Percentiles rank a stretch among this genome's conserved stretches.
phyloP scores from a whole-genome alignment of 2,113 vertebrate species.

The Myotis yumanensis region DNA sequence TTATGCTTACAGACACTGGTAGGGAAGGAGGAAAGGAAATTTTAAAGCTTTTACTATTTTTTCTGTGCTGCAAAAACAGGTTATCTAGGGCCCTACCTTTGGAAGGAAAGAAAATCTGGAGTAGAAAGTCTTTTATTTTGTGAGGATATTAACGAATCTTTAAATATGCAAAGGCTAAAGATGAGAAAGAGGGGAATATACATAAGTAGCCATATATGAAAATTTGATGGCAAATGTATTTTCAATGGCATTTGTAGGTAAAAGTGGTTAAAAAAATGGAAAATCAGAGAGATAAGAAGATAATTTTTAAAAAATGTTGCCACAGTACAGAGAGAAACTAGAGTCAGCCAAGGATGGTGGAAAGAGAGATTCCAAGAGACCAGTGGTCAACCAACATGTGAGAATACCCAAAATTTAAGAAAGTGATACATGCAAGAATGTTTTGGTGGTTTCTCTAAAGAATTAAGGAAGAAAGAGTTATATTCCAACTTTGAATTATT shows the following conservation, averaged over 20 bases:
- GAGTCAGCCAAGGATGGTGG: background rate
- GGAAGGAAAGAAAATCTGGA: background rate
- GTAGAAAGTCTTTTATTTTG: background rate
- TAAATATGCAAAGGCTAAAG: background rate
- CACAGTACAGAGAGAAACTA: background rate
- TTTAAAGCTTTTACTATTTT: background rate
- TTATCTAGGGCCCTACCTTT: background rate
- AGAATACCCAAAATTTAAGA: background rate
- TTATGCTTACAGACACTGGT: background rate
- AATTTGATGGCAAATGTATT: background rate
- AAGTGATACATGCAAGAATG: background rate
- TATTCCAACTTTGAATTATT: background rate
- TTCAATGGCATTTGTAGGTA: background rate
- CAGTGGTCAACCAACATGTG: background rate
- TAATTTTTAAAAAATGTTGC: background rate
- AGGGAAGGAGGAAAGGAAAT: background rate
- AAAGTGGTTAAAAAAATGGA: background rate
- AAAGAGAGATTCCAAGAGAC: background rate
- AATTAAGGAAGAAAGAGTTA: background rate
- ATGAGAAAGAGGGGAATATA: background rate
- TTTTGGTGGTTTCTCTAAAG: constrained; percentile 13
- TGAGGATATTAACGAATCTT: background rate
- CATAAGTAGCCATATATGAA: background rate
- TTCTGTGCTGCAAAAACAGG: background rate
- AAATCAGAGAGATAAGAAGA: background rate